Base-by-base conservation (phyloP, 2,113 vertebrate genomes). In the Apistogramma diplotaenia region DNA sequence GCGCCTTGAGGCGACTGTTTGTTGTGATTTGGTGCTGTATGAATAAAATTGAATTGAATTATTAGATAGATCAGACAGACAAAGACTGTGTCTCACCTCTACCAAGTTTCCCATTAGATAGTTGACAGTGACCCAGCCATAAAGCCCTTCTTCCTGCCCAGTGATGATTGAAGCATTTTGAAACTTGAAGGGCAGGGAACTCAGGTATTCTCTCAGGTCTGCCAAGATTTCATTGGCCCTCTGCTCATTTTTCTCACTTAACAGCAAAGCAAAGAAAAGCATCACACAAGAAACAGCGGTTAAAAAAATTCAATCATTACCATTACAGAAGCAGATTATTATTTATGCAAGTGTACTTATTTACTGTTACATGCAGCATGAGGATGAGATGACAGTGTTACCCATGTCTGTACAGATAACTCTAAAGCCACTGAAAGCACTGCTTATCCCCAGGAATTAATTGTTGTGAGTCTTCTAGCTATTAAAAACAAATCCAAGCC, bases 51-150 rank as follows among this genome's bases (percentile, higher is more conserved):
- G n/a, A n/a, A n/a, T n/a, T n/a, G n/a, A n/a, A n/a, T n/a, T n/a
- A n/a, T n/a, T n/a, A n/a, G n/a, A 56, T 4, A 15, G n/a, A 61
- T 3, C 6, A 46, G 6, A 31, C 8, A 35, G 10, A n/a, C 13
- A 3, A 73, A 35, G 13, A 5, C 8, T 7, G 27, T 40, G n/a
- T 72, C 81, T 74, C 92, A 98, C 98, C 96, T 97, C 95, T 77
- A 97, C 79, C 90, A 99, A 97, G 93, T 98, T 98, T 33, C 95
- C 97, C 96, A 95, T 96, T 92, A 99, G 95, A 94, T 99, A 99
- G 96, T 99, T 99, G 95, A 97, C 97, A 2, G 98, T 98, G 93
- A 99, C 96, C 98, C 98, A 99, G 83, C 98, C 98, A 81, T 98
- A 99, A 27, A 99, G 91, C 54, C 97, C 98, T 94, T 99, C 97